These are phyloP conservation scores for Tolmerus cingulatus DNA, from an alignment of 2,888 invertebrate species.

Conservation along the genomic window DNA sequence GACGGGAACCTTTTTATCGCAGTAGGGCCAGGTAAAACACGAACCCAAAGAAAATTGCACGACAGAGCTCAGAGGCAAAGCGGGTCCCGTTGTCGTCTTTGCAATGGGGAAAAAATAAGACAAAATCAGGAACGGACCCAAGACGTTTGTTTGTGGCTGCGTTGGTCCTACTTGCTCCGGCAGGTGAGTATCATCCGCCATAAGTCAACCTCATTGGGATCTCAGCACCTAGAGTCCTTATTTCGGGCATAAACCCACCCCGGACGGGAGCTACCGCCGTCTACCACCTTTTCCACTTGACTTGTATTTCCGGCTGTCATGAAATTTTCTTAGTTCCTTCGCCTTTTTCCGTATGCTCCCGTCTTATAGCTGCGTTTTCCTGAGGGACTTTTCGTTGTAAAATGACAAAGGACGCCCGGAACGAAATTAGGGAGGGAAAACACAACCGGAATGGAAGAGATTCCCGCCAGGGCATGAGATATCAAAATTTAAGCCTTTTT, in stretches of 20 bases:
- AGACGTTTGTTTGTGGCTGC: conserved; percentile 20
- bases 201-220: conserved; percentile 37
- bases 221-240: conserved; percentile 16
- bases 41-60: conserved; percentile 16
- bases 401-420: conserved; percentile 24
- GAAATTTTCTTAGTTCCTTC: conserved; percentile 12
- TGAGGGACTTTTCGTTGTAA: not conserved
- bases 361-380: conserved; percentile 14
- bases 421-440: conserved; percentile 11
- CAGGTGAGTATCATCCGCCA: conserved; percentile 12
- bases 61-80: not conserved
- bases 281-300: conserved; percentile 39
- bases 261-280: not conserved
- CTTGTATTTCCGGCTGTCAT: conserved; percentile 41
- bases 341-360: not conserved
- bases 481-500: conserved; percentile 36
- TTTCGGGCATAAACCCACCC: not conserved
- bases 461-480: not conserved
- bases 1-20: not conserved
- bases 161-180: not conserved
- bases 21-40: not conserved
- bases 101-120: not conserved
- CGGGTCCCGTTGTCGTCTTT: not conserved
- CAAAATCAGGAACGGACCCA: not conserved
- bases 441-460: not conserved